Base-by-base conservation (phyloP, 2,113 vertebrate species). In the Paralichthys olivaceus region DNA sequence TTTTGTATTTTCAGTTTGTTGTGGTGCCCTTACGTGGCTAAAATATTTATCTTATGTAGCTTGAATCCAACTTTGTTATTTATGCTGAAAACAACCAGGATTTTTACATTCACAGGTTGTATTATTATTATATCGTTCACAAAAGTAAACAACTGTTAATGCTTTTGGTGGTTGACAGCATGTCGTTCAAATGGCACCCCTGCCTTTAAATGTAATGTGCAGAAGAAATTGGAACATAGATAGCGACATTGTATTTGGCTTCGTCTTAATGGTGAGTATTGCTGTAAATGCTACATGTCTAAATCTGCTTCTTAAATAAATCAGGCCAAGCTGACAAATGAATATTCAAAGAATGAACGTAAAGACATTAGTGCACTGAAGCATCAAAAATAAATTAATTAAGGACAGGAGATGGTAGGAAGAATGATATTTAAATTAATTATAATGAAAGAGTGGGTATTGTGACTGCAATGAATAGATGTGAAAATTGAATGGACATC, bases 401-500 rank as follows among this genome's bases (percentile, higher is more conserved):
- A 76, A n/a, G 60, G 14, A 54, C 17, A 11, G 19, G 25, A 26
- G 19, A 56, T 40, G 47, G 47, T n/a, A 43, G 32, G 9, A 12
- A 34, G 28, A 66, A 26, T 20, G n/a, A 45, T 5, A 67, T 84
- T 66, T 64, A 34, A 9, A 75, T 55, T 78, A 60, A 68, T 71
- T 79, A 69, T 23, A 57, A 34, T 65, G 51, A 81, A 77, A 79
- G 37, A 61, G 7, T 34, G 5, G 45, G 25, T 2, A 59, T 37
- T 79, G 55, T 32, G 56, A 53, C 54, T 12, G 37, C 32, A 62
- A 23, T 62, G 17, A 81, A 77, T 73, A 72, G 15, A 54, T 61
- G 45, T 65, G 23, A 65, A 53, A 62, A 72, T 13, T 74, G 51
- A 77, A 77, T 72, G 49, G 34, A 63, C 73, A 72, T 81, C 47